Evolutionary conservation across 2,113 vertebrate genomes (phyloP).

Genomic region (Ptyas mucosa): DNA sequence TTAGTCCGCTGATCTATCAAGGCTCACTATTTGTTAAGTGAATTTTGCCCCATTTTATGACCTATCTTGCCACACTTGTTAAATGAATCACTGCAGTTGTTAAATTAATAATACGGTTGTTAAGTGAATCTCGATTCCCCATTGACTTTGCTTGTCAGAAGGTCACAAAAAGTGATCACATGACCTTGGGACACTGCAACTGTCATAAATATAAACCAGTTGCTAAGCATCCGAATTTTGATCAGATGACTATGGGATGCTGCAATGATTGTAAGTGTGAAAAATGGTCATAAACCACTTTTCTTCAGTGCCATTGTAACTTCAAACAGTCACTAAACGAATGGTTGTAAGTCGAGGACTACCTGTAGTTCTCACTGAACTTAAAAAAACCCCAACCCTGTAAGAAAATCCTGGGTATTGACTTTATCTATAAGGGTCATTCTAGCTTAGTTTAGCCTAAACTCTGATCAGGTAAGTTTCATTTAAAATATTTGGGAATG

Average conservation of each 20-base stretch:
- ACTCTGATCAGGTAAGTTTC: not conserved
- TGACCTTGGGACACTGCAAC: not conserved
- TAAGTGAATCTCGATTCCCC: not conserved
- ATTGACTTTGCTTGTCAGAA: not conserved
- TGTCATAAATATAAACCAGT: not conserved
- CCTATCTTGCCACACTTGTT: not conserved
- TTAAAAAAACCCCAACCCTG: not conserved
- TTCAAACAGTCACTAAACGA: not conserved
- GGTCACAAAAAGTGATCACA: not conserved
- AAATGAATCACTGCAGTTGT: not conserved
- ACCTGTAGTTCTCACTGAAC: not conserved
- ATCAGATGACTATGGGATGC: too few relatives aligned
- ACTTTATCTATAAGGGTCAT: not conserved
- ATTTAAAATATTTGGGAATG: not conserved
- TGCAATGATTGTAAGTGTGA: not conserved
- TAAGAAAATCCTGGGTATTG: not conserved
- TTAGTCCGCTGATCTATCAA: too few relatives aligned
- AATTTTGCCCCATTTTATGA: not conserved
- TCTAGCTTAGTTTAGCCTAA: not conserved
- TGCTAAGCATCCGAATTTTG: too few relatives aligned
- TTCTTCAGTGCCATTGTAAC: not conserved
- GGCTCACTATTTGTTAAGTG: not conserved
- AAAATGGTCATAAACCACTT: not conserved
- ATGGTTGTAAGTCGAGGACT: not conserved
- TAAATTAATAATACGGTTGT: not conserved